phyloP scores from a whole-genome alignment of 2,888 invertebrate genomes.

The Frankliniella intonsa region DNA sequence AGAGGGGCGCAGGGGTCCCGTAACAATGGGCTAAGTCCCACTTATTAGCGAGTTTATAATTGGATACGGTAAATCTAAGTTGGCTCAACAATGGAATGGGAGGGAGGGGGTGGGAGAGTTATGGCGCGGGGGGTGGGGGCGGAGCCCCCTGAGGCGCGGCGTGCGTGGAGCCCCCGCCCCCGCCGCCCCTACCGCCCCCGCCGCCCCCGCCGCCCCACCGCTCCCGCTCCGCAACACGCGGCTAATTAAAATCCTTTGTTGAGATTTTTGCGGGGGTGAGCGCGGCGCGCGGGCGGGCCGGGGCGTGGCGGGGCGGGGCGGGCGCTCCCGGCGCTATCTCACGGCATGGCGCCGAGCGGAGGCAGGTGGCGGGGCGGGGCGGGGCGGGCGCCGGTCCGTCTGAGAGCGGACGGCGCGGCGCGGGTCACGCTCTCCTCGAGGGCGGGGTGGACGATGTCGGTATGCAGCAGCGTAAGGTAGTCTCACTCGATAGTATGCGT shows the following conservation, averaged over 20 bases:
- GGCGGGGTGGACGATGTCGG: too few relatives aligned
- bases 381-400: too few relatives aligned
- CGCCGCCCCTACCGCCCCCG: background rate
- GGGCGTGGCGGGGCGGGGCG: background rate
- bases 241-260: conserved; percentile 27
- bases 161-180: conserved; percentile 1
- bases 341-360: too few relatives aligned
- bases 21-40: conserved; percentile 24
- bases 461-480: too few relatives aligned
- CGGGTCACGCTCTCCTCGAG: too few relatives aligned
- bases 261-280: conserved; percentile 8
- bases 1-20: background rate
- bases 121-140: conserved; percentile 3
- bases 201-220: background rate
- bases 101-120: background rate
- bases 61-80: conserved; percentile 26
- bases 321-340: conserved; percentile 10
- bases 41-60: conserved; percentile 27
- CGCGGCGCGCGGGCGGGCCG: background rate
- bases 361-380: too few relatives aligned
- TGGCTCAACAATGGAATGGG: conserved; percentile 22
- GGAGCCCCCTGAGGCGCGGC: background rate
- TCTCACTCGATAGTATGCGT: too few relatives aligned
- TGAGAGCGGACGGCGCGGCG: too few relatives aligned
- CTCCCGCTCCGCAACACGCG: background rate